These are phyloP conservation scores for Ramphastos sulfuratus DNA, from an alignment of 2,113 vertebrate genomes.

Conservation along the genomic window DNA sequence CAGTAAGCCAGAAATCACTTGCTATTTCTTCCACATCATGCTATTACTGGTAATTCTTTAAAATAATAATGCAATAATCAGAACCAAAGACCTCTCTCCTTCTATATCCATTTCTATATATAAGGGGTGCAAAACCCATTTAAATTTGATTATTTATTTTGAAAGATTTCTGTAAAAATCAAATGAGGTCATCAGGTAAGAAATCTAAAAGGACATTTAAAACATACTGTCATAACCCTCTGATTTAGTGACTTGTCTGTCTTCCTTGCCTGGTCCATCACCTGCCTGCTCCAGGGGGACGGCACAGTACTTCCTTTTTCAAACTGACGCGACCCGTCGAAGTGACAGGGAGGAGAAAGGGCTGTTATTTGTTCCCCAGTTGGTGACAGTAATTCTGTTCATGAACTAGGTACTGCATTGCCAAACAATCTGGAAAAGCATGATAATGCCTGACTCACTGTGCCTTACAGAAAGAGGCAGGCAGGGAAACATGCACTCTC, in stretches of 20 bases:
- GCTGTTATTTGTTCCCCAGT: slow-evolving; percentile 48
- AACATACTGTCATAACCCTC: neutral
- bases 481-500: slow-evolving; percentile 30
- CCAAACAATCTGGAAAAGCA: slow-evolving; percentile 62
- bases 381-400: slow-evolving; percentile 54
- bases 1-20: neutral
- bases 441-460: slow-evolving; percentile 49
- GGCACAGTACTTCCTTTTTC: neutral
- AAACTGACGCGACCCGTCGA: neutral
- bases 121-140: neutral
- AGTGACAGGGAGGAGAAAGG: slow-evolving; percentile 42
- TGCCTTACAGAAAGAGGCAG: slow-evolving; percentile 25
- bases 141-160: neutral
- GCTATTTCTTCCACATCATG: neutral
- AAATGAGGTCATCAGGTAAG: neutral
- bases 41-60: neutral
- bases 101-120: neutral
- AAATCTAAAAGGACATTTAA: slow-evolving; percentile 1
- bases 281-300: slow-evolving; percentile 4
- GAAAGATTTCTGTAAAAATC: slow-evolving; percentile 26
- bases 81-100: neutral
- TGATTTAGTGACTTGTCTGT: neutral
- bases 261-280: neutral
- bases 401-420: slow-evolving; percentile 52
- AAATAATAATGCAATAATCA: neutral